A percentile compares a stretch with the other conserved stretches of the same genome.
These are phyloP conservation scores for Kradibia gibbosae DNA, from an alignment of 1,140 invertebrate species.

Conservation along the genomic window DNA sequence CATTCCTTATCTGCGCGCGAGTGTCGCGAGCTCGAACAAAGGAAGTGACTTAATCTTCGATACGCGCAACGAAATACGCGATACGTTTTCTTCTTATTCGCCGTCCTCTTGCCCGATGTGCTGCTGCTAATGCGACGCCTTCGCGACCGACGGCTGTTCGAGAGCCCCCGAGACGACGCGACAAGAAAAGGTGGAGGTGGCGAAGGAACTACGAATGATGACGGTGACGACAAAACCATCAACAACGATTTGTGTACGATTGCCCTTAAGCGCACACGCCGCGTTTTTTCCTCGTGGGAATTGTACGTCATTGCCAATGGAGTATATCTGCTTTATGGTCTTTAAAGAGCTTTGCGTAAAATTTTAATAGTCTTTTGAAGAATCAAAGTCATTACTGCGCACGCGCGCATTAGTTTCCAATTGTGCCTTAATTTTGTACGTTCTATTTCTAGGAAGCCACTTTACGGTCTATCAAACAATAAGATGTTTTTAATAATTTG, in stretches of 20 bases:
- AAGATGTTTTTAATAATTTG: not conserved
- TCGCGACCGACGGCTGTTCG: not conserved
- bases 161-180: no score
- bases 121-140: not conserved
- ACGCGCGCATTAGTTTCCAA: not conserved
- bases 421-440: not conserved
- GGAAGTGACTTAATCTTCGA: slow-evolving; percentile 40
- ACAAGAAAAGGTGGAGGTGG: no score
- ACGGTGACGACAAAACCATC: not conserved
- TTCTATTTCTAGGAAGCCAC: not conserved
- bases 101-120: not conserved
- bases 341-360: not conserved
- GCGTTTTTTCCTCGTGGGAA: not conserved
- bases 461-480: not conserved
- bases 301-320: not conserved
- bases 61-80: not conserved
- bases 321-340: not conserved
- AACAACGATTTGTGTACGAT: not conserved
- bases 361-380: slow-evolving; percentile 9
- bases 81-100: not conserved
- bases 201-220: no score
- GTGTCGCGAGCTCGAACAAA: slow-evolving; percentile 22
- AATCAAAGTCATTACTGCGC: not conserved
- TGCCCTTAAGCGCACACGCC: no score
- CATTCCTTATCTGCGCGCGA: slow-evolving; percentile 30